Base-by-base conservation (phyloP, 2,888 invertebrate species). In the Chrysolina haemoptera region DNA sequence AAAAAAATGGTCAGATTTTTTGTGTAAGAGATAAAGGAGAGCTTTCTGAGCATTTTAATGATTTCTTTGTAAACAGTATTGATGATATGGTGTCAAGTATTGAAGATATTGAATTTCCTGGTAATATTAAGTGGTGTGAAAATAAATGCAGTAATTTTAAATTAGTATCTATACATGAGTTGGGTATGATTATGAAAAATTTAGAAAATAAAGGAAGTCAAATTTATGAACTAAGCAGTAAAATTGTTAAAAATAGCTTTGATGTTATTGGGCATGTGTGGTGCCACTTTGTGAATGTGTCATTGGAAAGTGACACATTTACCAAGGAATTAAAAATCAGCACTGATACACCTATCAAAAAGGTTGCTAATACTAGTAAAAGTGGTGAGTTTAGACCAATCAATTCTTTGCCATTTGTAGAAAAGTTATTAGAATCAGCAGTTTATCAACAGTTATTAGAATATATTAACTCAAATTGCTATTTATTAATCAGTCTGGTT, bases 401-500 rank as follows among this genome's bases (percentile, higher is more conserved):
- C 5, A 66, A 66, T 50, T 16, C 66, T 10, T 50, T 66, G 35
- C 53, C 66, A 3, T 50, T 4, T 66, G 66, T 14, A 22, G 22
- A 66, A 63, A 63, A 63, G 18, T n/a, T 63, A 14, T 40, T 63
- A 11, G 62, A 62, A 5, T 27, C 27, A 27, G 27, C 5, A 27
- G 27, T 27, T 27, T 1, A 27, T 27, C 27, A 27, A 27, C 27
- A 27, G 27, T 27, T 27, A 27, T 27, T 27, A 27, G 27, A 27
- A 27, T 27, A 55, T 55, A 27, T 27, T 27, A 27, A 27, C 27
- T 27, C 27, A 1, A 27, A 27, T 27, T 27, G 27, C 27, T 27
- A 27, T 27, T 27, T 5, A 27, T 27, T 55, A 55, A 55, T 55
- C 69, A 46, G 41, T 69, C 69, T 46, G 69, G 69, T 27, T 62